phyloP scores from a whole-genome alignment of 1,140 invertebrate genomes.

The Bombus pascuorum region DNA sequence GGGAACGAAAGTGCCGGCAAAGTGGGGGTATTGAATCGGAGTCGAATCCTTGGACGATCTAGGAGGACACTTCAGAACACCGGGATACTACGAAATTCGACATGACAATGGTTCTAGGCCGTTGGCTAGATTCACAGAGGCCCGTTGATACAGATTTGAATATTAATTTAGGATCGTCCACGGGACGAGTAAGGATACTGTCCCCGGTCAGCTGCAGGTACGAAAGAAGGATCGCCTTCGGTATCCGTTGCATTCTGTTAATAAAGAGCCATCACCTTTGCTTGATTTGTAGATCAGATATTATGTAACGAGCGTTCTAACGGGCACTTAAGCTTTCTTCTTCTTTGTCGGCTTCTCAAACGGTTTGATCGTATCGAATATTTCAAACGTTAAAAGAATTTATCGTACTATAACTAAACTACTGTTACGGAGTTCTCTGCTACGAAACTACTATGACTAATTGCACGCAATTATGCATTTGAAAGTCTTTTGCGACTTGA shows the following conservation, averaged over 20 bases:
- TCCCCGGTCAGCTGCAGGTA: conserved; percentile 65
- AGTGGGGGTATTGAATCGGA: conserved; percentile 50
- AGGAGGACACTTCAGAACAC: conserved; percentile 48
- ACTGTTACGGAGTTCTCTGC: no score
- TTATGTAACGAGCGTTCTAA: conserved; percentile 38
- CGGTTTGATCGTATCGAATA: neutral
- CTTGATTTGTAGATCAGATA: conserved; percentile 38
- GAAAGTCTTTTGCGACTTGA: no score
- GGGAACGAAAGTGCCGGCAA: neutral
- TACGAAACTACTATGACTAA: no score
- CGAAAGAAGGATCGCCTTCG: conserved; percentile 51
- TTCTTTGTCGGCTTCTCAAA: neutral
- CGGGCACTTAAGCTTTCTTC: neutral
- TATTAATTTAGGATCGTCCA: conserved; percentile 76
- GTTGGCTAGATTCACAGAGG: conserved; percentile 59
- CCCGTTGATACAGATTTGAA: conserved; percentile 77
- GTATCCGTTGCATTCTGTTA: conserved; percentile 59
- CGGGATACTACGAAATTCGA: conserved; percentile 46
- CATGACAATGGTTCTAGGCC: conserved; percentile 59
- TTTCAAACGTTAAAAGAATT: no score
- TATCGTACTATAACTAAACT: no score
- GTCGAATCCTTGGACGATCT: conserved; percentile 61
- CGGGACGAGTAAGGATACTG: neutral
- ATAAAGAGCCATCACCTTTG: conserved; percentile 55
- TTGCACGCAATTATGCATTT: no score